These are phyloP conservation scores for Acleris sparsana DNA, from an alignment of 2,888 invertebrate genomes.

Conservation along the genomic window DNA sequence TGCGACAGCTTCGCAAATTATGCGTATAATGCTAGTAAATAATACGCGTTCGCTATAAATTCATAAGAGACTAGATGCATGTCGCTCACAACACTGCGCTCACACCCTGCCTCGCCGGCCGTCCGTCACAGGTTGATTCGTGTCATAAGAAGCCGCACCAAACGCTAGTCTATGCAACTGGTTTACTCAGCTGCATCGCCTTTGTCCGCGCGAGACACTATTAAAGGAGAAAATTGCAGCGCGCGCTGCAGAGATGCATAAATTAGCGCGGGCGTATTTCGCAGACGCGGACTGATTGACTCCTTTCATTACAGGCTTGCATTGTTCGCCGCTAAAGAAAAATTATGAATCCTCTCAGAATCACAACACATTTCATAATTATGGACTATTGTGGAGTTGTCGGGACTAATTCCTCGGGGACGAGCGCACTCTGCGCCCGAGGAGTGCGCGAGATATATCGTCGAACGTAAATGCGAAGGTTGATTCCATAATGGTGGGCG, in stretches of 20 bases:
- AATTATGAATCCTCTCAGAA: constrained; percentile 74
- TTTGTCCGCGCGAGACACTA: constrained; percentile 62
- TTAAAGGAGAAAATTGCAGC: constrained; percentile 51
- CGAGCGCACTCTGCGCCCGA: constrained; percentile 63
- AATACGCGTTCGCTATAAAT: constrained; percentile 76
- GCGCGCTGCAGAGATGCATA: constrained; percentile 60
- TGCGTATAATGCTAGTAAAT: constrained; percentile 83
- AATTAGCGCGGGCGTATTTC: constrained; percentile 73
- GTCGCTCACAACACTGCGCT: background rate
- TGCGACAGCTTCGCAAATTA: constrained; percentile 83
- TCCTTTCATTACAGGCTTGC: constrained; percentile 79
- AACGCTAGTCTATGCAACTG: constrained; percentile 6
- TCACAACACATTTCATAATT: constrained; percentile 83
- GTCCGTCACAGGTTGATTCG: constrained; percentile 16
- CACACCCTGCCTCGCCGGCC: background rate
- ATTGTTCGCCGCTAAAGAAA: constrained; percentile 78
- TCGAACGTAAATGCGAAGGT: constrained; percentile 59
- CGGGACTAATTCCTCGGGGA: constrained; percentile 71
- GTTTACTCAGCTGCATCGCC: constrained; percentile 52
- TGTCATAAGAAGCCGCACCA: background rate
- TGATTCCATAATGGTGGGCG: constrained; percentile 67
- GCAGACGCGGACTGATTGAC: constrained; percentile 80
- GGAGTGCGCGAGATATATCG: constrained; percentile 65
- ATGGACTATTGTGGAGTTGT: constrained; percentile 82
- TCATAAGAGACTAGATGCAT: constrained; percentile 61